Conservation (phyloP, 2,797 vertebrate genomes). For the Percopsis omiscomaycus region DNA sequence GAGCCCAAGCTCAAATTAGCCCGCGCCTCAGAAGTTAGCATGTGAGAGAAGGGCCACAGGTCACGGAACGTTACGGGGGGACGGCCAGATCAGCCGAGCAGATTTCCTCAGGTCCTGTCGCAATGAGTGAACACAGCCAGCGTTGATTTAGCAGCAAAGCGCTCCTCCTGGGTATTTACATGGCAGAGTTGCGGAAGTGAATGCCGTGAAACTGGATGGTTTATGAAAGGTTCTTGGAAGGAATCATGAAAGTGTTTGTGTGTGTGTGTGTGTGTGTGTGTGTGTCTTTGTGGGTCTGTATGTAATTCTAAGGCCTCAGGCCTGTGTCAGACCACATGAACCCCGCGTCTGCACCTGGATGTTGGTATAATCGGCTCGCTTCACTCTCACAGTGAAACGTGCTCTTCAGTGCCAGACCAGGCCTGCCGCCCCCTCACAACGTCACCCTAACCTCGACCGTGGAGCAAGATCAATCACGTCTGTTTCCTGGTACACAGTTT, state of each 20-base stretch:
- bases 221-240: conserved; percentile 22
- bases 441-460: conserved; percentile 18
- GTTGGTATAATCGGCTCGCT: conserved; percentile 11
- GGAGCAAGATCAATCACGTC: conserved; percentile 37
- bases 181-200: conserved; percentile 28
- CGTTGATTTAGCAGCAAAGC: conserved; percentile 2
- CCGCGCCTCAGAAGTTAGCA: conserved; percentile 38
- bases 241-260: conserved; percentile 23
- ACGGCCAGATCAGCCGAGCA: conserved; percentile 41
- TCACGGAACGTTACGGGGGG: conserved; percentile 34
- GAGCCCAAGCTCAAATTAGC: conserved; percentile 55
- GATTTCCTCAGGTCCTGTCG: conserved; percentile 31
- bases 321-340: neutral
- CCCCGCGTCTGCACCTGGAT: conserved; percentile 5
- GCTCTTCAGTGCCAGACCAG: conserved; percentile 23
- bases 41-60: conserved; percentile 46
- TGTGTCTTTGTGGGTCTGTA: too few relatives aligned
- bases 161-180: conserved; percentile 46
- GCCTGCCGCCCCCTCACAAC: conserved; percentile 15
- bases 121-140: conserved; percentile 31
- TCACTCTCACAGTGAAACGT: conserved; percentile 15
- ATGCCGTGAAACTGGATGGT: conserved; percentile 29
- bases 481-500: neutral
- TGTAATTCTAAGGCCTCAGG: too few relatives aligned
- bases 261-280: conserved; percentile 4